Evolutionary conservation across 2,888 invertebrate species (phyloP), one percentile per base, ranked within the genome.

Genomic region (Caenorhabditis sulstoni): DNA sequence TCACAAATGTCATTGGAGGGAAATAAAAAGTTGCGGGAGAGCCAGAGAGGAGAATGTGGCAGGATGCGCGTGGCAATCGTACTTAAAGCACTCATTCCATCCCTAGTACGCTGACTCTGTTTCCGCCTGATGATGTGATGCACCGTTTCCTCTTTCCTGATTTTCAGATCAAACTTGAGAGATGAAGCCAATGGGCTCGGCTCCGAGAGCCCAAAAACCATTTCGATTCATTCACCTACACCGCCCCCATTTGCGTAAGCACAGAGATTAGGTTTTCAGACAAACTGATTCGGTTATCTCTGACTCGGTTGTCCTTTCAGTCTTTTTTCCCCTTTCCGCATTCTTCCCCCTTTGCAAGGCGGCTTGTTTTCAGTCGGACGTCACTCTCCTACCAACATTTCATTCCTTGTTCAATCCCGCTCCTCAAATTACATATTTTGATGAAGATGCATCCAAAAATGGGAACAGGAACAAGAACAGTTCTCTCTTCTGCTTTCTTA

Each of bases 1-100:
- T 29, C 29, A 50, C 62, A 73, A 73, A 73, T 73, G 64, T 58
- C 73, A 64, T 29, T 23, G 22, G 29, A 29, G 29, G 37, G 52
- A 47, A 55, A 68, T 67, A 67, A 58, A 59, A 61, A n/a, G 16
- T 49, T 57, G 18, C 12, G 22, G n/a, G n/a, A n/a, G n/a, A n/a
- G n/a, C n/a, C n/a, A n/a, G n/a, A n/a, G 23, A 20, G 45, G 18
- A 45, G 29, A 52, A n/a, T n/a, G n/a, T n/a, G n/a, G n/a, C 52
- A 58, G 45, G 68, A 68, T 68, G 50, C 59, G 53, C 61, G 61
- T 61, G 68, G 50, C 41, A 47, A 47, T 23, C 22, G 47, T 50
- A 59, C 58, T 35, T 35, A 35, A n/a, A 52, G 59, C 44, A 59
- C 41, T 37, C 45, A 41, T 50, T 67, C n/a, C 3, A n/a, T 14